phyloP scores from a whole-genome alignment of 92 coral and sea anemone genomes.

The Phymanthus crucifer region DNA sequence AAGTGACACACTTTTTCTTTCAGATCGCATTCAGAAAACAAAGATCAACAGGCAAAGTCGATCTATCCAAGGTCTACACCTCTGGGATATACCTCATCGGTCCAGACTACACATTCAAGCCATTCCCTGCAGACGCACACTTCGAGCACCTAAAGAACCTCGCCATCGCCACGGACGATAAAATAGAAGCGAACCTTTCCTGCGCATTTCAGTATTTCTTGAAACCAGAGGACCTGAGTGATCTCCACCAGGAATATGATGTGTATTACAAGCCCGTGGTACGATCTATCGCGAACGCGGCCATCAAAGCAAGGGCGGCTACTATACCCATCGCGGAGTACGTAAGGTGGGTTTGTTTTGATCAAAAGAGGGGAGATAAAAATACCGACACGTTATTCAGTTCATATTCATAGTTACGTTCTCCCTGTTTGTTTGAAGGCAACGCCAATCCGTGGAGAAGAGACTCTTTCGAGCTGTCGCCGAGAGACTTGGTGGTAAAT shows the following conservation, averaged over 20 bases:
- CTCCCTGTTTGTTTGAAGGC: conserved; percentile 11
- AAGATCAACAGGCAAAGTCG: conserved; percentile 65
- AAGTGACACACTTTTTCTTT: neutral
- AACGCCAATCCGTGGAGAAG: conserved; percentile 40
- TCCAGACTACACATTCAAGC: conserved; percentile 69
- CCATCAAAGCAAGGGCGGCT: conserved; percentile 43
- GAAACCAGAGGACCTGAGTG: conserved; percentile 54
- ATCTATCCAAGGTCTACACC: conserved; percentile 47
- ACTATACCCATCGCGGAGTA: conserved; percentile 19
- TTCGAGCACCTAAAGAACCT: conserved; percentile 44
- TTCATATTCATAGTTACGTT: neutral
- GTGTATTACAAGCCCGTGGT: too few relatives aligned
- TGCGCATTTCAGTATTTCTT: conserved; percentile 68
- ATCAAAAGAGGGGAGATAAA: too few relatives aligned
- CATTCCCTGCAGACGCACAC: conserved; percentile 60
- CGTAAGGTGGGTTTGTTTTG: conserved; percentile 10
- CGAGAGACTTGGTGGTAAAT: conserved; percentile 40
- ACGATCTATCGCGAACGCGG: conserved; percentile 66
- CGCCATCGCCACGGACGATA: conserved; percentile 48
- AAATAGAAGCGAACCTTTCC: conserved; percentile 52
- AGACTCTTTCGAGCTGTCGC: conserved; percentile 51
- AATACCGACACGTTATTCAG: too few relatives aligned
- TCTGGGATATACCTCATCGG: conserved; percentile 58
- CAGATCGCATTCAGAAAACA: conserved; percentile 54
- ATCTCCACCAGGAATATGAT: conserved; percentile 67